Percentiles rank a stretch among this genome's conserved stretches.
These are phyloP conservation scores for Agrochola circellaris DNA, from an alignment of 2,888 invertebrate genomes.

Conservation along the genomic window DNA sequence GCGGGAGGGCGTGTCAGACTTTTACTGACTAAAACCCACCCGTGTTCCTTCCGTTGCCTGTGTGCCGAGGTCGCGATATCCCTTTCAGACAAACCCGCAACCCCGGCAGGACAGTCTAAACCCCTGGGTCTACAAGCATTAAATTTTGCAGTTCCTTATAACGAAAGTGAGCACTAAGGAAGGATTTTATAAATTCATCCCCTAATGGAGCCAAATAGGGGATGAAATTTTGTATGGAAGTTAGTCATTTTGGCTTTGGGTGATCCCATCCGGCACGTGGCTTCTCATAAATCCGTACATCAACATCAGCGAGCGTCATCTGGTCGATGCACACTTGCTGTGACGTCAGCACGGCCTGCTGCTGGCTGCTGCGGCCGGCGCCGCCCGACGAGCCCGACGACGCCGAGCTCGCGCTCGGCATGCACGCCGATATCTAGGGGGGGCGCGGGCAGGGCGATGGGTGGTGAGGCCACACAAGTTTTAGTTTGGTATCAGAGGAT, in stretches of 20 bases:
- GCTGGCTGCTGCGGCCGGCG: constrained; percentile 59
- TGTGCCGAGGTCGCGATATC: too few relatives aligned
- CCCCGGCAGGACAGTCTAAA: too few relatives aligned
- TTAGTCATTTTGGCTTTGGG: background rate
- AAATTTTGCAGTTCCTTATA: background rate
- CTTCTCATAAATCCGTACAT: constrained; percentile 90
- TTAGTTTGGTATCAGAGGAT: background rate
- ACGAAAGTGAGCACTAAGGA: background rate
- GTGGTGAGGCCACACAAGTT: background rate
- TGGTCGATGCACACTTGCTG: constrained; percentile 95
- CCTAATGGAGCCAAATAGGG: background rate
- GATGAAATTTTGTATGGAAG: background rate
- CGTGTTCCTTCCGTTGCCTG: too few relatives aligned
- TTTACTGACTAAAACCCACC: too few relatives aligned
- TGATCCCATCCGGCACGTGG: too few relatives aligned
- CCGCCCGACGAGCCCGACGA: constrained; percentile 19
- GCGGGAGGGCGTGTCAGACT: too few relatives aligned
- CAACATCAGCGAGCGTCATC: constrained; percentile 93
- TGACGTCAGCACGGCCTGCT: constrained; percentile 88
- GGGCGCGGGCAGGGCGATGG: background rate
- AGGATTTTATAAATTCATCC: background rate
- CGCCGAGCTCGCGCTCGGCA: constrained; percentile 74
- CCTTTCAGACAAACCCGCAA: too few relatives aligned
- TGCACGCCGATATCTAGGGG: constrained; percentile 81
- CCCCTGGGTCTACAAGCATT: background rate